Evolutionary conservation across 2,113 vertebrate species (phyloP).

Genomic region (Aramus guarauna): DNA sequence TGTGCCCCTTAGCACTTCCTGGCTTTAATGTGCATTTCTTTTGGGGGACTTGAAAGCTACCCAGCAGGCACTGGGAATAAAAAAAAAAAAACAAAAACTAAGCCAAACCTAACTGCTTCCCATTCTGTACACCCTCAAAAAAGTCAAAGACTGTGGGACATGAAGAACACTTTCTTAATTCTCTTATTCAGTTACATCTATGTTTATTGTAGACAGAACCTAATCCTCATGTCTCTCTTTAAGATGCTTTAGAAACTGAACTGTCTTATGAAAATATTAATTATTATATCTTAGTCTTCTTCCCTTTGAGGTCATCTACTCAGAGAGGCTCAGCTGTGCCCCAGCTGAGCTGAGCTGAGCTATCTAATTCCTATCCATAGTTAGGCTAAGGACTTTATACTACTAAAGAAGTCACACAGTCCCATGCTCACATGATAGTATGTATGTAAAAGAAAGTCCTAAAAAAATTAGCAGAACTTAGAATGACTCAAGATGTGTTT

Average conservation of each 20-base stretch:
- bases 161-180: neutral
- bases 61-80: neutral
- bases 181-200: neutral
- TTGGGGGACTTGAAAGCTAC: neutral
- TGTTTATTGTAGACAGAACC: neutral
- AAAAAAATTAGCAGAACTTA: neutral
- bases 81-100: neutral
- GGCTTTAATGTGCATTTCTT: neutral
- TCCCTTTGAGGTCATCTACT: neutral
- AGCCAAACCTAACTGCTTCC: neutral
- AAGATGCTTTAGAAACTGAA: neutral
- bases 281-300: neutral
- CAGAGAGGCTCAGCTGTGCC: neutral
- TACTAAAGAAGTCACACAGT: neutral
- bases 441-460: neutral
- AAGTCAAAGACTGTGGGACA: neutral
- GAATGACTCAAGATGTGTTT: neutral
- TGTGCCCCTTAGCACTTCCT: neutral
- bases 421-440: neutral
- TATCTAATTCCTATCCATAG: neutral
- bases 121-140: neutral
- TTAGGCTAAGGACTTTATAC: neutral
- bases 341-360: neutral
- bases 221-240: neutral
- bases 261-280: neutral